phyloP scores from a whole-genome alignment of 1,140 invertebrate genomes.

The Drosophila rhopaloa region DNA sequence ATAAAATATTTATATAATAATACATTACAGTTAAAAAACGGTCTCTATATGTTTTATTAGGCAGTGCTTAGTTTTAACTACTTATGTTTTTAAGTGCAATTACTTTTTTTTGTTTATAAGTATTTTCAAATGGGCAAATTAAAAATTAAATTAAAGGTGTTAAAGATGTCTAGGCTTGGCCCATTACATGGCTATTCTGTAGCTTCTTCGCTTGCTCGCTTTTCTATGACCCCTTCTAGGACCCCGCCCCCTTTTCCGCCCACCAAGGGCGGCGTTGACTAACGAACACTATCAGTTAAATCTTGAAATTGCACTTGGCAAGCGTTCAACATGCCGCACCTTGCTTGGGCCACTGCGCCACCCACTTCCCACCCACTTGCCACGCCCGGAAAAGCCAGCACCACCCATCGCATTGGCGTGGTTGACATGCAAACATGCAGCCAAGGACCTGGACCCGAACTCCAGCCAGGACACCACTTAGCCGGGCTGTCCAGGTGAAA shows the following conservation, averaged over 20 bases:
- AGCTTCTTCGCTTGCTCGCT: background rate
- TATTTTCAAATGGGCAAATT: background rate
- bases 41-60: no score
- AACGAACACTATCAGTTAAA: slow-evolving; percentile 72
- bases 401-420: slow-evolving; percentile 23
- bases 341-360: slow-evolving; percentile 1
- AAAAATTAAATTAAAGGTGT: background rate
- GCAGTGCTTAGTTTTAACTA: no score
- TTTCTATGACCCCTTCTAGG: background rate
- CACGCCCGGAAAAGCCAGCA: slow-evolving; percentile 2
- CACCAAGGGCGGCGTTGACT: slow-evolving; percentile 52
- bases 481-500: slow-evolving; percentile 33
- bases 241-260: background rate
- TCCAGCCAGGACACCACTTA: slow-evolving; percentile 55
- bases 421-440: slow-evolving; percentile 64
- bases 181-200: background rate
- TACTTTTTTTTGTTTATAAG: background rate
- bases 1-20: no score
- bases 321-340: slow-evolving; percentile 55
- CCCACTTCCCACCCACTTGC: background rate
- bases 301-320: slow-evolving; percentile 73
- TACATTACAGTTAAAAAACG: no score
- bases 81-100: no score
- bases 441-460: slow-evolving; percentile 10
- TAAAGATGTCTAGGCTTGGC: no score